Evolutionary conservation across 2,113 vertebrate species (phyloP), one percentile per base, ranked within the genome.

Genomic region (Archilochus colubris): DNA sequence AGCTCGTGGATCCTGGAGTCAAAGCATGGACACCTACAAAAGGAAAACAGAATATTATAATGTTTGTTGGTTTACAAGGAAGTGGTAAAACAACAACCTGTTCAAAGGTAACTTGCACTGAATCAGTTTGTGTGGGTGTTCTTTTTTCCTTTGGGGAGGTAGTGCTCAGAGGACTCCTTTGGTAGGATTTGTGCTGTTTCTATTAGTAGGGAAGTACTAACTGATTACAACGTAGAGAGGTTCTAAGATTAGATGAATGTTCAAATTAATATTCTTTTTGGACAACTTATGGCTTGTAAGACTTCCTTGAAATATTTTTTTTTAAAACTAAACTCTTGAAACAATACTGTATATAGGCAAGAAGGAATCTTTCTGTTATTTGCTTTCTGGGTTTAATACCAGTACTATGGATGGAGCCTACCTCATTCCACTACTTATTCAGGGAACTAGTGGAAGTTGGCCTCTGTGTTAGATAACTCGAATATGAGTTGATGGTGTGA

Each of bases 11-110:
- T 96, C 99, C 99, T 53, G 99, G 99, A 77, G 99, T 99, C 85
- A 99, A 99, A 98, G 99, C 99, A 24, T 99, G 99, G 99, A 99
- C 99, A 64, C 99, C 99, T 20, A 99, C 99, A 22, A 99, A 99
- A 98, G 99, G 99, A 96, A 99, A 99, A 97, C 99, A 99, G 95
- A 99, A 99, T 33, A 99, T 99, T 85, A 99, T 99, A 94, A 99
- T 99, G 99, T 99, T 99, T 97, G 99, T 99, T 70, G 99, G 99
- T 74, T 98, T 99, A 87, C 99, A 99, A 94, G 99, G 99, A 91
- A 99, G 99, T 87, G 99, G 99, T 80, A 99, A 99, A 98, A 99
- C 99, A 33, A 99, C 99, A 12, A 99, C 99, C 36, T 99, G 99
- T 98, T 99, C 99, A 91, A 99, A 99, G 99, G 99, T 99, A 95